Evolutionary conservation across 2,888 invertebrate species (phyloP), one percentile per base, ranked within the genome.

Genomic region (Dexiosoma caninum): DNA sequence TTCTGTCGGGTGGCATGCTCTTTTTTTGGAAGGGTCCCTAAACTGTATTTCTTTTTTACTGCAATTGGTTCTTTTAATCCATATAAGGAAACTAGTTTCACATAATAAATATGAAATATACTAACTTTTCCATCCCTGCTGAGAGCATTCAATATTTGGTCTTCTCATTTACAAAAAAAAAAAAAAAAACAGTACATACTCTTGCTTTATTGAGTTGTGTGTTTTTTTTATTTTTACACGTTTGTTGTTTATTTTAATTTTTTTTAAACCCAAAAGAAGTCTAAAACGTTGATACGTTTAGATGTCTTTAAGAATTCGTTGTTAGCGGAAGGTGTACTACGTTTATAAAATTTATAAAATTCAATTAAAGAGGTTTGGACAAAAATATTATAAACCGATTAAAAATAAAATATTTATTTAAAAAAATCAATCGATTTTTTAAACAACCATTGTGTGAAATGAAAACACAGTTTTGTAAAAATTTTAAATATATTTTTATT

Each of bases 301-400:
- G 84, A 84, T 83, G 84, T 75, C 83, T 82, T 84, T 82, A 78
- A 84, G 84, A 84, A 84, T 84, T 84, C 84, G 78, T 83, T 78
- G 83, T 72, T 78, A 81, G 55, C 79, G 83, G 84, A 76, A 80
- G 83, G 83, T 83, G 62, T 79, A 81, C 59, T 67, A 76, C 78
- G 82, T 77, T 74, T 37, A 81, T 21, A 67, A 32, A 55, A 30
- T 70, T 71, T 70, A 21, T 42, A 71, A 78, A 82, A 78, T 66
- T 8, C 49, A 67, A 42, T 64, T 66, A 70, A 75, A 51, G 66
- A 59, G 74, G 62, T 44, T 23, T 42, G 49, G 35, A 27, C 35
- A 78, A 46, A 55, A 53, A 37, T 19, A 2, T 51, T 9, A 32
- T 32, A 42, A 49, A 42, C 32, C 4, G 32, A 62, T 27, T 4